Percentiles rank a stretch among this genome's conserved stretches.
phyloP scores from a whole-genome alignment of 64 coral and sea anemone genomes.

The Montipora sp. region DNA sequence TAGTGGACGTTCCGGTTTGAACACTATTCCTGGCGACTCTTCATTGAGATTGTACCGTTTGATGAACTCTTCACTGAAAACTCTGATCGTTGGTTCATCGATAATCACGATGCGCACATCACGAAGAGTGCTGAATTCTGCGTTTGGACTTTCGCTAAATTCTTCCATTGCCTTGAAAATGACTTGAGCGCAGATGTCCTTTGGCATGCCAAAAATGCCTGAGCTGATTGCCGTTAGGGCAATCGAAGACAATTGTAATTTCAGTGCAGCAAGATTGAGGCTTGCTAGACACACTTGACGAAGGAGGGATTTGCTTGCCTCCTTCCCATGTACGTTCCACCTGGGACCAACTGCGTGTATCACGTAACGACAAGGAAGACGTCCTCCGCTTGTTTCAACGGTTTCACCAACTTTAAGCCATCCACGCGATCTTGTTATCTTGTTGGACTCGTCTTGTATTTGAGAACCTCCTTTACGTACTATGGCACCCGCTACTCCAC shows the following conservation, averaged over 20 bases:
- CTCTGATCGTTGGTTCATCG: conserved; percentile 37
- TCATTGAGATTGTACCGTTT: background rate
- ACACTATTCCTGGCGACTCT: background rate
- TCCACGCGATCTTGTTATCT: background rate
- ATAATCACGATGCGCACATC: conserved; percentile 80
- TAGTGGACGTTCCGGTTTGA: background rate
- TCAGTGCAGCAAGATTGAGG: background rate
- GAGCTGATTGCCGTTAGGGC: conserved; percentile 76
- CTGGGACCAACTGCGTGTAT: conserved; percentile 54
- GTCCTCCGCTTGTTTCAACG: conserved; percentile 9
- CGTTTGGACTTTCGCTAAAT: background rate
- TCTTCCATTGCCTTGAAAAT: conserved; percentile 57
- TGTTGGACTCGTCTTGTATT: conserved; percentile 25
- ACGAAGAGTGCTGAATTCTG: background rate
- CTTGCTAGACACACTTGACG: background rate
- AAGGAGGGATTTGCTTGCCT: background rate
- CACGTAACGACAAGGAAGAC: conserved; percentile 44
- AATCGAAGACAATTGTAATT: conserved; percentile 29
- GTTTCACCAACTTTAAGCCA: conserved; percentile 3
- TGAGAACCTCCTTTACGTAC: conserved; percentile 29
- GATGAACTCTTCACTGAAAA: conserved; percentile 63
- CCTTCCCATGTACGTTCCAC: background rate
- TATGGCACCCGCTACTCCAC: conserved; percentile 50
- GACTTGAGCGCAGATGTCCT: conserved; percentile 55
- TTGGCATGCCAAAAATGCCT: conserved; percentile 65